Percentiles rank a stretch among this genome's conserved stretches.
Conservation (phyloP, 2,113 vertebrate species). For the Rafetus swinhoei region DNA sequence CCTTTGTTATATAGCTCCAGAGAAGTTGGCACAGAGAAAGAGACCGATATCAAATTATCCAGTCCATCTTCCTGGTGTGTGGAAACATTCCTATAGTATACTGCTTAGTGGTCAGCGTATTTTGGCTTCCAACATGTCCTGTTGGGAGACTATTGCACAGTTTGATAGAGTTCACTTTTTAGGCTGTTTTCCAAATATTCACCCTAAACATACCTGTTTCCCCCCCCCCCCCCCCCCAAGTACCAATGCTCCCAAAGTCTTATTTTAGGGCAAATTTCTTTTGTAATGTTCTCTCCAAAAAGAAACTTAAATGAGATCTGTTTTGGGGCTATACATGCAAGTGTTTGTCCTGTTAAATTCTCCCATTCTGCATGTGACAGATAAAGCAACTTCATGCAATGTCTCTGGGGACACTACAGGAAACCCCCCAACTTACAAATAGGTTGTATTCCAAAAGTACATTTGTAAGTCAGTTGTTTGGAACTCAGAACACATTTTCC, state of each 20-base stretch:
- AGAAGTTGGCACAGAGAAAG: conserved; percentile 58
- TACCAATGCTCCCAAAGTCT: not conserved
- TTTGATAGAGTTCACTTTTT: not conserved
- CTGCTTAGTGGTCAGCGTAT: not conserved
- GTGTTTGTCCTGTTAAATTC: not conserved
- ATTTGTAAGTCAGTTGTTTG: too few species aligned
- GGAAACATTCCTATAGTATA: conserved; percentile 22
- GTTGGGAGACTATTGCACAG: not conserved
- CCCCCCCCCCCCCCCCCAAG: not conserved
- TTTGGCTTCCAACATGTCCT: not conserved
- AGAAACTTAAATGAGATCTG: not conserved
- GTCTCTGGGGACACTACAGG: not conserved
- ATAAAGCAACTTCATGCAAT: not conserved
- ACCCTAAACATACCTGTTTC: not conserved
- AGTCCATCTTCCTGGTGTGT: conserved; percentile 52
- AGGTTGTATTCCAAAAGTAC: too few species aligned
- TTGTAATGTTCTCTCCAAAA: not conserved
- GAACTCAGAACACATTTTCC: too few species aligned
- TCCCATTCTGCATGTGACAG: not conserved
- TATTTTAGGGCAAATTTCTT: not conserved
- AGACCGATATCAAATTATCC: conserved; percentile 55
- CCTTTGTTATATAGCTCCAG: conserved; percentile 14
- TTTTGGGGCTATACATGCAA: not conserved
- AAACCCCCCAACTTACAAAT: too few species aligned
- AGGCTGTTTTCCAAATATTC: not conserved